Evolutionary conservation across 2,888 invertebrate species (phyloP).

Genomic region (Odontocolon sp.): DNA sequence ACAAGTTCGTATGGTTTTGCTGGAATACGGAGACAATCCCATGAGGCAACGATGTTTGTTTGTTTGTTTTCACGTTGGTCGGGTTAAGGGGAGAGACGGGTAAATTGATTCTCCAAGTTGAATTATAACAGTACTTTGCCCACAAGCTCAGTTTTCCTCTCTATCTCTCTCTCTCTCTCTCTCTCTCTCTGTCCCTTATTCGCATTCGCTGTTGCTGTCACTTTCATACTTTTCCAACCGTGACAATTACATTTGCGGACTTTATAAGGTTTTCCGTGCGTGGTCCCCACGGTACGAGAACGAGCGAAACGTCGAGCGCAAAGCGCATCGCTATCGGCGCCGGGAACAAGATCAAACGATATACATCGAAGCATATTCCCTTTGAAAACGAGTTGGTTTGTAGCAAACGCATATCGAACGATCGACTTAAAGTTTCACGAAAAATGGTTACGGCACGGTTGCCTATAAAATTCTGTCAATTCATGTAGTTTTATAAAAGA

Average conservation of each 20-base stretch:
- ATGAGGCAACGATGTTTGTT: conserved; percentile 29
- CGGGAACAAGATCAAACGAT: conserved; percentile 20
- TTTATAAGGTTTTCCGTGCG: conserved; percentile 65
- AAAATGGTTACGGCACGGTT: neutral
- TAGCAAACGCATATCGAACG: conserved; percentile 3
- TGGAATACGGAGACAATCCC: conserved; percentile 17
- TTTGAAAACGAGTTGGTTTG: conserved; percentile 7
- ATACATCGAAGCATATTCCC: conserved; percentile 3
- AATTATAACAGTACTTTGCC: conserved; percentile 69
- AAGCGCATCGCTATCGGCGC: neutral
- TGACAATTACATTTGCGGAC: conserved; percentile 67
- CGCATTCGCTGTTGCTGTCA: neutral
- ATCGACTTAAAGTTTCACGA: conserved; percentile 22
- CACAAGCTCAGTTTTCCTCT: neutral
- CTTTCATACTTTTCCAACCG: conserved; percentile 21
- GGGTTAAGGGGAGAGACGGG: conserved; percentile 22
- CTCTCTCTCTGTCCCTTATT: neutral
- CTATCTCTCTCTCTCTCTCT: neutral
- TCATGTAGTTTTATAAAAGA: too few relatives aligned
- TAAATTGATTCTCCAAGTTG: conserved; percentile 73
- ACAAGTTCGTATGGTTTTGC: conserved; percentile 38
- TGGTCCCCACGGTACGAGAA: neutral
- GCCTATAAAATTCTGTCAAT: too few relatives aligned
- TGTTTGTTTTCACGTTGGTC: conserved; percentile 16
- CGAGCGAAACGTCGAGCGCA: conserved; percentile 20